Conservation (phyloP, 1,140 invertebrate species). For the Drosophila tropicalis region DNA sequence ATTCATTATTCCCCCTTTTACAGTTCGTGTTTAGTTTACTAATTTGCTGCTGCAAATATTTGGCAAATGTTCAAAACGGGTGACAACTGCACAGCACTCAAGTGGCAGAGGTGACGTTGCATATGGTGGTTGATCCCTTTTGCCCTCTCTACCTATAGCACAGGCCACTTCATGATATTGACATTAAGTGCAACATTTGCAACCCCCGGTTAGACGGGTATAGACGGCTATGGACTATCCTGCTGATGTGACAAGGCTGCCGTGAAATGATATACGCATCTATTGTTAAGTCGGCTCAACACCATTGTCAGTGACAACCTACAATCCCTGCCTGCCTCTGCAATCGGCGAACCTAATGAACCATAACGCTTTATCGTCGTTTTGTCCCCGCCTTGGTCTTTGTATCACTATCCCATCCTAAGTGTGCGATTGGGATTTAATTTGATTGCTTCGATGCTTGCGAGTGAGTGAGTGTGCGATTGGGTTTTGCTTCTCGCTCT, state of each 20-base stretch:
- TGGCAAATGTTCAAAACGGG: constrained; percentile 54
- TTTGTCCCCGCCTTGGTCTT: constrained; percentile 44
- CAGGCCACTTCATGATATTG: constrained; percentile 73
- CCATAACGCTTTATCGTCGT: constrained; percentile 79
- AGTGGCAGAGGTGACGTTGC: constrained; percentile 40
- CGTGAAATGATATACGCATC: constrained; percentile 65
- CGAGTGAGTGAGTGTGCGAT: constrained; percentile 34
- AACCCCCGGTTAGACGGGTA: constrained; percentile 42
- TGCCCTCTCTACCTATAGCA: constrained; percentile 46
- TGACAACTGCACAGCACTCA: constrained; percentile 69
- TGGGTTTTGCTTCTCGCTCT: constrained; percentile 16
- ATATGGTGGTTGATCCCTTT: constrained; percentile 13
- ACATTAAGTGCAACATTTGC: constrained; percentile 65
- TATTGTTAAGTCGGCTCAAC: constrained; percentile 52
- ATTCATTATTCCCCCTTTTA: constrained; percentile 1
- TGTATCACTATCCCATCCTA: constrained; percentile 28
- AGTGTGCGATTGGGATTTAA: constrained; percentile 82
- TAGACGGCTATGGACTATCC: background rate
- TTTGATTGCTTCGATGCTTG: constrained; percentile 77
- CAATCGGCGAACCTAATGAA: constrained; percentile 75
- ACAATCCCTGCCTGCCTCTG: constrained; percentile 18
- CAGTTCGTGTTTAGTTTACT: constrained; percentile 66
- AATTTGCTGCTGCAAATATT: constrained; percentile 75
- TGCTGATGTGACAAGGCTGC: constrained; percentile 41
- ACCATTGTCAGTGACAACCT: constrained; percentile 39